phyloP scores from a whole-genome alignment of 1,140 invertebrate species.

The Elymnias hypermnestra region DNA sequence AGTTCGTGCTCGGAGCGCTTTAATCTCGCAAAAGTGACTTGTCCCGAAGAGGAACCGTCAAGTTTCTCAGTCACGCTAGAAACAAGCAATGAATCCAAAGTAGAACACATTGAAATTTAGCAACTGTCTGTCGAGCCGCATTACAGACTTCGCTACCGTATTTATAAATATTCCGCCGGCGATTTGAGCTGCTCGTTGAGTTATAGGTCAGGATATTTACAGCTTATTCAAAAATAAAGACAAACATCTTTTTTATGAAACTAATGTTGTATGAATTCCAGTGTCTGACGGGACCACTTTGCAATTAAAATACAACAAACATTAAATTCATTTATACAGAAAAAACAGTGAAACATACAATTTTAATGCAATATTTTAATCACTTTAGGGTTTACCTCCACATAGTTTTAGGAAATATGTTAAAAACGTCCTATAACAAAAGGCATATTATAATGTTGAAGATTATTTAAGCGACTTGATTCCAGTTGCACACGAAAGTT shows the following conservation, averaged over 20 bases:
- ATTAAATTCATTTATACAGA: too few relatives aligned
- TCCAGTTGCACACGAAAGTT: too few relatives aligned
- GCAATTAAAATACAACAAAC: too few relatives aligned
- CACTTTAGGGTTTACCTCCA: too few relatives aligned
- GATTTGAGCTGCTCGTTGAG: constrained; percentile 48
- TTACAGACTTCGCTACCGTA: constrained; percentile 64
- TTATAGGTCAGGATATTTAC: constrained; percentile 66
- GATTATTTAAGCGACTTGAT: too few relatives aligned
- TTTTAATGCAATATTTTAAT: too few relatives aligned
- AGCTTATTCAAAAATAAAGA: constrained; percentile 44
- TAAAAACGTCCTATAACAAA: too few relatives aligned
- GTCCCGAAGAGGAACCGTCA: constrained; percentile 25
- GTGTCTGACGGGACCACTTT: too few relatives aligned
- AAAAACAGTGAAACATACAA: too few relatives aligned
- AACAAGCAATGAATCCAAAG: constrained; percentile 57
- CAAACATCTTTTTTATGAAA: constrained; percentile 27
- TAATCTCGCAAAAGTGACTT: constrained; percentile 13
- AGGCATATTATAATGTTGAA: too few relatives aligned
- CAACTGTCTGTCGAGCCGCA: constrained; percentile 67
- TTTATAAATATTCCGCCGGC: constrained; percentile 68
- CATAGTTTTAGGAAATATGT: too few relatives aligned
- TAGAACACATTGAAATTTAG: constrained; percentile 73
- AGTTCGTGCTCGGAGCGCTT: constrained; percentile 2
- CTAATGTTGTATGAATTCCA: too few relatives aligned
- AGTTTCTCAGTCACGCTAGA: constrained; percentile 47